These are phyloP conservation scores for Phylloscopus whistleri DNA, from an alignment of 2,113 vertebrate genomes.

Conservation along the genomic window DNA sequence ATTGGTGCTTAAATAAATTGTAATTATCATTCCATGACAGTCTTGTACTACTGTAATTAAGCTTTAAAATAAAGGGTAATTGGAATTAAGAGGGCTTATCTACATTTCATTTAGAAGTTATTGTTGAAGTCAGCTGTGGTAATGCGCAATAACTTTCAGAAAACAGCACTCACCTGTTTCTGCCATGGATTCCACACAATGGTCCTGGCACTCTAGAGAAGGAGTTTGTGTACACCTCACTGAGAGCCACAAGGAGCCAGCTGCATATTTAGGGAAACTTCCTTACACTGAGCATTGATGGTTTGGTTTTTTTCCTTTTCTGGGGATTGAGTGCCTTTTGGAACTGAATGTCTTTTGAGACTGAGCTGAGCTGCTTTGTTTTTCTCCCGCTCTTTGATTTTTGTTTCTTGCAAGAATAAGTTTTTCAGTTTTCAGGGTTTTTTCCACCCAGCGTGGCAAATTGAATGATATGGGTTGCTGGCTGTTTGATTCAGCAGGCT, in stretches of 20 bases:
- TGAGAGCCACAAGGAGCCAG: not conserved
- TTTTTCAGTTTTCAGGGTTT: not conserved
- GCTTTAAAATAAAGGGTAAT: conserved; percentile 44
- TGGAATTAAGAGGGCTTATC: conserved; percentile 53
- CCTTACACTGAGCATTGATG: not conserved
- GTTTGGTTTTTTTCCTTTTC: not conserved
- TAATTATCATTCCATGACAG: conserved; percentile 48
- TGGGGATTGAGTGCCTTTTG: not conserved
- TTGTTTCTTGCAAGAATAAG: not conserved
- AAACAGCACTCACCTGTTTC: not conserved
- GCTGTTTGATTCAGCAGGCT: not conserved
- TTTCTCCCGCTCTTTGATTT: not conserved
- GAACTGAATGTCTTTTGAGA: not conserved
- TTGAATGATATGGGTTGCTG: not conserved
- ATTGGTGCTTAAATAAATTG: conserved; percentile 45
- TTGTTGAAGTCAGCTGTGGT: not conserved
- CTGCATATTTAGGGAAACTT: not conserved
- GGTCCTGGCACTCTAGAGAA: not conserved
- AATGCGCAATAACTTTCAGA: not conserved
- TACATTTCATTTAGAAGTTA: conserved; percentile 38
- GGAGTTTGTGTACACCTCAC: not conserved
- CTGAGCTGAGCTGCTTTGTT: not conserved
- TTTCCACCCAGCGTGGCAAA: not conserved
- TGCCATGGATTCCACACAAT: not conserved
- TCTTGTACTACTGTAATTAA: conserved; percentile 49